Conservation (phyloP, 1,140 invertebrate species). For the Pararge aegeria region DNA sequence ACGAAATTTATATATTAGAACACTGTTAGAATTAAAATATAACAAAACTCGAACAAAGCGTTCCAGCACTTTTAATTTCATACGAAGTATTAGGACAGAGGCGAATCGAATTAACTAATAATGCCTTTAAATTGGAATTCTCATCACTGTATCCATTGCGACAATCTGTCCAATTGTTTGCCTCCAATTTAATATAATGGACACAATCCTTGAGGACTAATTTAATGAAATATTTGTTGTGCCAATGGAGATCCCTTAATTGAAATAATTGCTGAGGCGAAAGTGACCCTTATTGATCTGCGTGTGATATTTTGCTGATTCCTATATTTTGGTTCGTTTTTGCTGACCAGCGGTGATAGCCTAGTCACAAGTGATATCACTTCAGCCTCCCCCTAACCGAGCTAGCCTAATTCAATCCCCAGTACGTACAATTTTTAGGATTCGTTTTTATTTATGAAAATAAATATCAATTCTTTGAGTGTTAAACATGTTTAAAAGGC, state of each 20-base stretch:
- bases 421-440: too few relatives aligned
- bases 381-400: too few relatives aligned
- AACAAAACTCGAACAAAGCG: not conserved
- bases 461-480: too few relatives aligned
- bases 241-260: conserved; percentile 9
- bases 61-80: not conserved
- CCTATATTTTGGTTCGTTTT: too few relatives aligned
- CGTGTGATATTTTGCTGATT: too few relatives aligned
- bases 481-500: too few relatives aligned
- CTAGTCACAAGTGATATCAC: too few relatives aligned
- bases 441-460: too few relatives aligned
- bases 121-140: conserved; percentile 25
- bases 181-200: conserved; percentile 17
- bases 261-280: conserved; percentile 8
- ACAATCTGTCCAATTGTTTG: conserved; percentile 20
- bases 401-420: too few relatives aligned
- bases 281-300: not conserved
- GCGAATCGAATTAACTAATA: conserved; percentile 14
- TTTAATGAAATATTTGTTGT: conserved; percentile 28
- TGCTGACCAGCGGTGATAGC: too few relatives aligned
- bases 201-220: conserved; percentile 14
- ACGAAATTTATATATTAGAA: too few relatives aligned
- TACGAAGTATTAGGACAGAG: conserved; percentile 1
- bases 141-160: conserved; percentile 3
- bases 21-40: not conserved